Evolutionary conservation across 2,113 vertebrate species (phyloP), one percentile per base, ranked within the genome.

Genomic region (Oncorhynchus tshawytscha): DNA sequence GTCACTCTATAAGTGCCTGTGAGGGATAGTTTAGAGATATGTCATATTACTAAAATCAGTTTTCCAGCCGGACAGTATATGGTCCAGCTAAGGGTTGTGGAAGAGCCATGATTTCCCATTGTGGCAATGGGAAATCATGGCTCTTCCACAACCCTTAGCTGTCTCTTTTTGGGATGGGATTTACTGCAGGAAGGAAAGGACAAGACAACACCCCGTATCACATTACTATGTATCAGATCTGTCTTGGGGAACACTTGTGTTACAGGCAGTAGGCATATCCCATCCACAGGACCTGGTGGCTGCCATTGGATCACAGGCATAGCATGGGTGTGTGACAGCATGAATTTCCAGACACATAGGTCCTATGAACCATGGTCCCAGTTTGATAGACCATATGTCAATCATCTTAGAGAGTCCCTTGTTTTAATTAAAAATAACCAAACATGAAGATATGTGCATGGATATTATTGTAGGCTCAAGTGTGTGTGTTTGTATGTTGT

Each of bases 101-200:
- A 75, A 71, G 48, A 64, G 68, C 68, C 71, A 39, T 51, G 39
- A 51, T 54, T 72, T 82, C 73, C 48, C 29, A 13, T 48, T 59
- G 45, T n/a, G n/a, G n/a, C n/a, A n/a, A n/a, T n/a, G n/a, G n/a
- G n/a, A n/a, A n/a, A n/a, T n/a, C n/a, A n/a, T n/a, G n/a, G n/a
- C n/a, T n/a, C n/a, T n/a, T n/a, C n/a, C n/a, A n/a, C n/a, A n/a
- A n/a, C n/a, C n/a, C n/a, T n/a, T n/a, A n/a, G n/a, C 48, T 64
- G 18, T 69, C 66, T 67, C 29, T 45, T 48, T 78, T 71, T 72
- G 16, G 27, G 75, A 66, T 76, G 49, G 74, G 70, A 73, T 73
- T 62, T 76, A 64, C 54, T 68, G 65, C 31, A 78, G 81, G 81
- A 82, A 82, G 77, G 77, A 82, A 81, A 60, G 49, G 57, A 64